Conservation (phyloP, 2,113 vertebrate genomes). For the human (Homo sapiens) region GRCh38 chr18:13814001-13814500, state of each 20-base stretch:
- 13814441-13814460: too few relatives aligned
- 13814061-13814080: background rate
- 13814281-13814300: background rate
- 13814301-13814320: background rate
- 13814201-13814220: background rate
- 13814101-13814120: too few relatives aligned
- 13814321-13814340: background rate
- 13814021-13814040: background rate
- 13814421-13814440: too few relatives aligned
- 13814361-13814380: background rate
- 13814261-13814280: background rate
- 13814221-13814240: background rate
- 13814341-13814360: background rate
- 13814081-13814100: background rate
- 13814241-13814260: background rate
- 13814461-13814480: too few relatives aligned
- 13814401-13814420: background rate
- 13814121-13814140: background rate
- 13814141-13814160: background rate
- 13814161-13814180: background rate
- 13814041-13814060: background rate
- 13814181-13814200: background rate
- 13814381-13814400: background rate
- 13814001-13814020: background rate
- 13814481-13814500: too few relatives aligned